phyloP scores from a whole-genome alignment of 2,113 vertebrate species.

The Toxotes jaculatrix region DNA sequence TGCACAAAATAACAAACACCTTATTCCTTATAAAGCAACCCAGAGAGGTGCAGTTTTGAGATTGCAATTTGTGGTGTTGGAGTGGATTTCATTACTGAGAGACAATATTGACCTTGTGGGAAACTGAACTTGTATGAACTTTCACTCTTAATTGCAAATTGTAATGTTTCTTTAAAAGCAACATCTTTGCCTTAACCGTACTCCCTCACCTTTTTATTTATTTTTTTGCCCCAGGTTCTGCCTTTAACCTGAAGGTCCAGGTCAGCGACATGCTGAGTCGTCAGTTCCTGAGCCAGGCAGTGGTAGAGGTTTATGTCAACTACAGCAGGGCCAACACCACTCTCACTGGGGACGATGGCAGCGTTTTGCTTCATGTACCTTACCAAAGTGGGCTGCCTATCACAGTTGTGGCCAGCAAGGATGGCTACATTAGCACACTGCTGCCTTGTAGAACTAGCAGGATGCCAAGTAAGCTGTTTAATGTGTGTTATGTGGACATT shows the following conservation, averaged over 20 bases:
- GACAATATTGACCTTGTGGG: no score
- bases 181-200: not conserved
- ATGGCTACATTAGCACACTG: constrained; percentile 85
- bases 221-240: constrained; percentile 73
- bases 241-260: constrained; percentile 88
- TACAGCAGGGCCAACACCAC: constrained; percentile 84
- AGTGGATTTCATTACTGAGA: not conserved
- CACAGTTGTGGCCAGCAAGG: constrained; percentile 85
- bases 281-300: constrained; percentile 82
- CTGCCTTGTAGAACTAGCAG: constrained; percentile 87
- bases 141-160: no score
- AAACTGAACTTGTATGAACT: no score
- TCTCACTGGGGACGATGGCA: constrained; percentile 84
- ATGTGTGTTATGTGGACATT: no score
- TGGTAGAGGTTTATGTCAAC: constrained; percentile 91
- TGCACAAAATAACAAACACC: not conserved
- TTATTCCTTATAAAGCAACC: not conserved
- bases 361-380: constrained; percentile 85
- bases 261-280: constrained; percentile 87
- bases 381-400: constrained; percentile 84
- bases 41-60: not conserved
- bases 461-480: constrained; percentile 87
- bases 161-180: not conserved
- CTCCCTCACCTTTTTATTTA: no score
- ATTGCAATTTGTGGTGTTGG: not conserved